Evolutionary conservation across 2,113 vertebrate species (phyloP).

Genomic region (Butastur rufipennis): DNA sequence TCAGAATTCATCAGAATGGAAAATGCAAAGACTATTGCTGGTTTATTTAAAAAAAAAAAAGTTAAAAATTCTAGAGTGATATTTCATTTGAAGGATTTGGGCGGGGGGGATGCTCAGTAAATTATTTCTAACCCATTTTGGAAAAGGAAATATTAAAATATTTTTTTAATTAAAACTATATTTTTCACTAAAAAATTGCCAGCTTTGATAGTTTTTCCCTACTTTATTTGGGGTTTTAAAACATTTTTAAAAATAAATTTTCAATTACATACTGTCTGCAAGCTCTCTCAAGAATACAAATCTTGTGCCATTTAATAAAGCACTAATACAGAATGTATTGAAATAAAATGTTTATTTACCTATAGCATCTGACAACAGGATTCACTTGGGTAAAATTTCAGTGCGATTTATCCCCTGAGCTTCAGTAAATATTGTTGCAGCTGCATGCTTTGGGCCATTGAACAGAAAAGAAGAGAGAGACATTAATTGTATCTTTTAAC

Average conservation of each 20-base stretch:
- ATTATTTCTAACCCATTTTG: background rate
- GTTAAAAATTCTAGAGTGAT: background rate
- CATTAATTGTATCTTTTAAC: conserved; percentile 25
- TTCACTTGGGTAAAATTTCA: conserved; percentile 18
- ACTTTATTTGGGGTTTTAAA: background rate
- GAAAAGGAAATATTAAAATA: background rate
- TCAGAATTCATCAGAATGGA: background rate
- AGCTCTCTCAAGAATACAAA: background rate
- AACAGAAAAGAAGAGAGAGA: background rate
- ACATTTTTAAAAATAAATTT: background rate
- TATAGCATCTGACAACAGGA: background rate
- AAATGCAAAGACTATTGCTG: background rate
- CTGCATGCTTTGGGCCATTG: background rate
- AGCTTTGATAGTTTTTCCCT: background rate
- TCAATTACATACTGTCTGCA: background rate
- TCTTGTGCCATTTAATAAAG: background rate
- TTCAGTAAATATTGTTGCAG: conserved; percentile 27
- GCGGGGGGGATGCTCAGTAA: background rate
- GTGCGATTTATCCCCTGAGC: background rate
- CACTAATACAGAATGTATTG: background rate
- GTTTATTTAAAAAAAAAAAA: background rate
- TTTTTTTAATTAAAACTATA: background rate
- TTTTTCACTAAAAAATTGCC: background rate
- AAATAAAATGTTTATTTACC: conserved; percentile 39
- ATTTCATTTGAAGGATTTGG: background rate